Evolutionary conservation across 1,140 invertebrate species (phyloP), one percentile per base, ranked within the genome.

Genomic region (Drosophila rhopaloa): DNA sequence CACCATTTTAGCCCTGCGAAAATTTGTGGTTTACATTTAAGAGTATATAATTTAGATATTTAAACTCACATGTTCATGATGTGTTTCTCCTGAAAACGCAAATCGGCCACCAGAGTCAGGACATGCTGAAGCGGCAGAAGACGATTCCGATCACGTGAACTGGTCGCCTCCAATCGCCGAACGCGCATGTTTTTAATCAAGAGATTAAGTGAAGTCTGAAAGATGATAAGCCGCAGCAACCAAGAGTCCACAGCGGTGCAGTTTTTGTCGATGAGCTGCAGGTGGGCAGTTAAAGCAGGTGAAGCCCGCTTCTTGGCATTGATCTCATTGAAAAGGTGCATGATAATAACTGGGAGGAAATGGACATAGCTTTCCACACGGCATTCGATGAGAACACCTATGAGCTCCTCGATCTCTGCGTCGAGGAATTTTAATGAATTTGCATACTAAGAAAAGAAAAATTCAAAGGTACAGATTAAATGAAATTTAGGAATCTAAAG

Each of bases 31-130:
- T 60, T 14, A 9, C 7, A n/a, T 43, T 13, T 10, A 0, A 38
- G 13, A 50, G 0, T 8, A n/a, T 0, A 5, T 24, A 3, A 32
- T 32, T 14, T 16, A 14, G 4, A 6, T 8, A 14, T 9, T 3
- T 0, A 8, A 37, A 48, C 71, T 27, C 58, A 84, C 81, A 85
- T 73, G 32, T 37, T 54, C 9, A 40, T 44, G 8, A 84, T 80
- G 6, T 81, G 73, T 0, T 1, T 0, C n/a, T 61, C 29, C 27
- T 73, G 48, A 8, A 85, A 63, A 5, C 66, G 67, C 29, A 85
- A 37, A 7, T n/a, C 13, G 19, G 44, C 24, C 19, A 84, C 48
- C 4, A 81, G 14, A 2, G 9, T 13, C 16, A 77, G 24, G 9
- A 84, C 10, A 40, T 65, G 40, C 24, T 48, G 56, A 24, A 84